Percentiles rank a stretch among this genome's conserved stretches.
These are phyloP conservation scores for Spinus olivaceus DNA, from an alignment of 2,797 vertebrate species.

Conservation along the genomic window DNA sequence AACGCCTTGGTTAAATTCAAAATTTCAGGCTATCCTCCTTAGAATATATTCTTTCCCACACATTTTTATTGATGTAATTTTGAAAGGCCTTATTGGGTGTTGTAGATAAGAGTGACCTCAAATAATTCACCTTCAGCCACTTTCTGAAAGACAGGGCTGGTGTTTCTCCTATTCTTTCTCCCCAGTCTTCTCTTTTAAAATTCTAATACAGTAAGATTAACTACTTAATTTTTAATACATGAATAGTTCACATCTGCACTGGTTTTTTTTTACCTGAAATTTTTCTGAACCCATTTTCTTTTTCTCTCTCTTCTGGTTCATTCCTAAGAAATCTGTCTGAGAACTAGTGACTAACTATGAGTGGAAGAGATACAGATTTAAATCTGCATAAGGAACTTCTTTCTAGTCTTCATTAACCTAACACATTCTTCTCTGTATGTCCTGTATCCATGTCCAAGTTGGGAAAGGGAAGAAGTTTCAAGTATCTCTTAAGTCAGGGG, in stretches of 20 bases:
- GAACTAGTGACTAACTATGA: neutral
- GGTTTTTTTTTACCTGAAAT: neutral
- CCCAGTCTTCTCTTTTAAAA: neutral
- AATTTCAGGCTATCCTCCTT: neutral
- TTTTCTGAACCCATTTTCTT: neutral
- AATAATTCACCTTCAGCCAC: neutral
- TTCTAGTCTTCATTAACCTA: neutral
- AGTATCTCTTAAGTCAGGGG: neutral
- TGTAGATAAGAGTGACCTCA: neutral
- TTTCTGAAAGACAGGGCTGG: neutral
- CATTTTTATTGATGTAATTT: neutral
- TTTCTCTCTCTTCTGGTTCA: neutral
- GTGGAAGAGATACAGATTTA: neutral
- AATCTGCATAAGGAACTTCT: neutral
- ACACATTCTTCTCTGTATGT: neutral
- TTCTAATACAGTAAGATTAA: neutral
- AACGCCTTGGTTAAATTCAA: neutral
- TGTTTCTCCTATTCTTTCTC: neutral
- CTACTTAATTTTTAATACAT: neutral
- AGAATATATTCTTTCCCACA: neutral
- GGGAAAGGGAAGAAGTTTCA: neutral
- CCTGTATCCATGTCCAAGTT: neutral
- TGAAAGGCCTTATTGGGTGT: neutral
- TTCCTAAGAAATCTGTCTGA: neutral
- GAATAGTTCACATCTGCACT: neutral